Evolutionary conservation across 2,113 vertebrate genomes (phyloP), one percentile per base, ranked within the genome.

Genomic region (Tretioscincus oriximinensis): DNA sequence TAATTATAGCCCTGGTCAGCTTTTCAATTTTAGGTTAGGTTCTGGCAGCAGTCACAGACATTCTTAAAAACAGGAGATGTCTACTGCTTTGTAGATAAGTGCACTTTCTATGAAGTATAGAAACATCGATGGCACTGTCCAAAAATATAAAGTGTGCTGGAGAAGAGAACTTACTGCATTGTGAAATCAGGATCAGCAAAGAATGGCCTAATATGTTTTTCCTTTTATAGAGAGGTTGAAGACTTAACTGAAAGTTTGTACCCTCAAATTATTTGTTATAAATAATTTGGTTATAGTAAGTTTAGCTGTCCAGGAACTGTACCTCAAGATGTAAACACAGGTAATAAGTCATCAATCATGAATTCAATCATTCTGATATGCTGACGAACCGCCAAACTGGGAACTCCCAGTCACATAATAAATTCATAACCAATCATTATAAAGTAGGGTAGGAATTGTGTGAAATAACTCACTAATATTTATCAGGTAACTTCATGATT

Each of bases 381-480:
- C 45, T 16, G 67, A 66, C 11, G 5, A 18, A 67, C 28, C 21
- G n/a, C 31, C 45, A 51, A 66, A 49, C 5, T 1, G 2, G 31
- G 63, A 65, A 76, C 45, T 41, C 29, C n/a, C 35, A 65, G 18
- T 67, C 18, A 18, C n/a, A 41, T 64, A 24, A 24, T 22, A 77
- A 11, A 51, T 67, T 9, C 29, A 51, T 22, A 78, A 51, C 11
- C 29, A 69, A 21, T 78, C 14, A 31, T 28, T 67, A 29, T 78
- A 51, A 20, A 54, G 47, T 29, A n/a, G 26, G 63, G 47, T 68
- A 24, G 29, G 20, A 35, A 58, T 69, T 86, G 81, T 35, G 83
- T 66, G 31, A 47, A 28, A 71, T 26, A 18, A 18, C 31, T 81
- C 24, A 77, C 80, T 83, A 81, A 82, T 29, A 28, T 75, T 51